These are phyloP conservation scores for Tortricodes alternella DNA, from an alignment of 2,888 invertebrate genomes.

Conservation along the genomic window DNA sequence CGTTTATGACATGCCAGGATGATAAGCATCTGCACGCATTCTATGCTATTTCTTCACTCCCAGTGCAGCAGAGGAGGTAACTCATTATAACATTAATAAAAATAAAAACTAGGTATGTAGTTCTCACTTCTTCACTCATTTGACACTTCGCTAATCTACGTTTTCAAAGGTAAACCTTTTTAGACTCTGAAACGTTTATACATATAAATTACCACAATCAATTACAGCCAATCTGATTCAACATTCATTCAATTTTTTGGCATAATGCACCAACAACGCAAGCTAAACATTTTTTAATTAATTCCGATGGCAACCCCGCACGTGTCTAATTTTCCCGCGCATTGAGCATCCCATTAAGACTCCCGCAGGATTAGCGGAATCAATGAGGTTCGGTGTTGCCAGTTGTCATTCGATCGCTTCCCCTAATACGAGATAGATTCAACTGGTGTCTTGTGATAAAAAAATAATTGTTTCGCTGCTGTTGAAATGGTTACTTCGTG, in stretches of 20 bases:
- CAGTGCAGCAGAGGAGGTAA: too few species aligned
- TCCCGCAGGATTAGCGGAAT: constrained; percentile 68
- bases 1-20: too few species aligned
- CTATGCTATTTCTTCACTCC: too few species aligned
- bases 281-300: constrained; percentile 28
- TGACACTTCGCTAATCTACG: too few species aligned
- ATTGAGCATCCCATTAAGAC: constrained; percentile 57
- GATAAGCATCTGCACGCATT: too few species aligned
- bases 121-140: too few species aligned
- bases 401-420: constrained; percentile 40
- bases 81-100: too few species aligned
- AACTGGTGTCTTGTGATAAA: constrained; percentile 18
- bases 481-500: too few species aligned
- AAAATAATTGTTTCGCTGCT: background rate
- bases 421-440: constrained; percentile 2
- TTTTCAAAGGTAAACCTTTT: too few species aligned
- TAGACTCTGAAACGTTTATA: too few species aligned
- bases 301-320: constrained; percentile 18
- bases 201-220: background rate
- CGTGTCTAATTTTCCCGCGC: constrained; percentile 42
- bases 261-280: constrained; percentile 12
- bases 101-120: too few species aligned
- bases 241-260: background rate
- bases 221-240: too few species aligned
- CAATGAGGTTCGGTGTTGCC: constrained; percentile 57